Percentiles rank a stretch among this genome's conserved stretches.
phyloP scores from a whole-genome alignment of 2,888 invertebrate species.

The Pyrrhosoma nymphula region DNA sequence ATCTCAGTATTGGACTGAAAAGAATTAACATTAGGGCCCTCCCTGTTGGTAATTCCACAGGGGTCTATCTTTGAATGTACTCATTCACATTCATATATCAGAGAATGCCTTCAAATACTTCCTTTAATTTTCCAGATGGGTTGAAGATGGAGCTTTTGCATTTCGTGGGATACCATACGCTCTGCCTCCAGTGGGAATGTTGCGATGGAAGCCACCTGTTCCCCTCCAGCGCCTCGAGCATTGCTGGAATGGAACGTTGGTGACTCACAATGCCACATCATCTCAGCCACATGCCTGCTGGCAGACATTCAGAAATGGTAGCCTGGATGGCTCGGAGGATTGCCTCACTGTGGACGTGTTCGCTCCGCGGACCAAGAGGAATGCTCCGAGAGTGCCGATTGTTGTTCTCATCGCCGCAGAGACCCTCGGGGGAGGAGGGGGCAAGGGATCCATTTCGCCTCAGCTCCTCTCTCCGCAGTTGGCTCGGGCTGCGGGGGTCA shows the following conservation, averaged over 20 bases:
- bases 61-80: too few relatives aligned
- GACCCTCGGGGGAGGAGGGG: conserved; percentile 85
- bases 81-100: too few relatives aligned
- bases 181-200: conserved; percentile 84
- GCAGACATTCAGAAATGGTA: conserved; percentile 85
- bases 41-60: too few relatives aligned
- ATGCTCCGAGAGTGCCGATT: conserved; percentile 83
- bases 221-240: conserved; percentile 84
- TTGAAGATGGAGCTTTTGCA: conserved; percentile 88
- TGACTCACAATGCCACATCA: conserved; percentile 83
- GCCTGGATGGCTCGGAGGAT: conserved; percentile 87
- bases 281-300: conserved; percentile 79
- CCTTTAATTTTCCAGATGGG: conserved; percentile 79
- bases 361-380: conserved; percentile 85
- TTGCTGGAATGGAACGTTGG: conserved; percentile 88
- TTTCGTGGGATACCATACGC: conserved; percentile 92
- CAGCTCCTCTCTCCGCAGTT: conserved; percentile 88
- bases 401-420: conserved; percentile 91
- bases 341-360: conserved; percentile 91
- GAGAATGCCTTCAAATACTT: neutral
- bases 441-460: conserved; percentile 73
- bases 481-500: conserved; percentile 88
- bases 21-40: too few relatives aligned
- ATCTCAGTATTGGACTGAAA: too few relatives aligned
- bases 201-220: conserved; percentile 86